These are phyloP conservation scores for Ophonus ardosiacus DNA, from an alignment of 2,888 invertebrate species.

Conservation along the genomic window DNA sequence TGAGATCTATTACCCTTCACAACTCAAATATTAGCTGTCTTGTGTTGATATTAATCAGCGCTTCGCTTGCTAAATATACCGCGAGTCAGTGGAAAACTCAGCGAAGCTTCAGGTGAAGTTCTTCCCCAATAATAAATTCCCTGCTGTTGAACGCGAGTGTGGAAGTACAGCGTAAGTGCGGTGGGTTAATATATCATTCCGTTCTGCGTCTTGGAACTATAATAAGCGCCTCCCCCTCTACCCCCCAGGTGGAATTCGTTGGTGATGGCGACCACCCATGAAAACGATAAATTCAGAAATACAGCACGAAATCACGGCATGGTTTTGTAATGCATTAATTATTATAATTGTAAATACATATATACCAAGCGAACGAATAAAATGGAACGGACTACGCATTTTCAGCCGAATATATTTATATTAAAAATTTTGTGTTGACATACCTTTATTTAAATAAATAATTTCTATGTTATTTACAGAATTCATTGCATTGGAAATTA, in stretches of 20 bases:
- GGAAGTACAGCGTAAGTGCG: not conserved
- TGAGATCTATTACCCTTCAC: not conserved
- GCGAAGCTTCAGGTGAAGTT: constrained; percentile 16
- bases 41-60: constrained; percentile 20
- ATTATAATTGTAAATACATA: constrained; percentile 54
- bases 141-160: not conserved
- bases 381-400: not conserved
- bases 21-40: constrained; percentile 40
- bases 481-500: too few species aligned
- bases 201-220: constrained; percentile 43
- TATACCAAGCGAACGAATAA: constrained; percentile 7
- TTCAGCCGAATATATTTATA: not conserved
- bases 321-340: constrained; percentile 59
- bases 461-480: too few species aligned
- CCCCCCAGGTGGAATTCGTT: constrained; percentile 18
- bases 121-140: constrained; percentile 31
- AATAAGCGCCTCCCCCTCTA: not conserved
- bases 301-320: constrained; percentile 60
- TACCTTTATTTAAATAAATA: not conserved
- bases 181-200: constrained; percentile 31
- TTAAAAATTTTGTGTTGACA: not conserved
- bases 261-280: constrained; percentile 43
- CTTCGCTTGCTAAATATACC: constrained; percentile 17
- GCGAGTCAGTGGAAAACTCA: not conserved
- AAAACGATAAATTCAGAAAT: constrained; percentile 59